Base-by-base conservation (phyloP, 2,888 invertebrate species). In the Lordiphosa andalusiaca region DNA sequence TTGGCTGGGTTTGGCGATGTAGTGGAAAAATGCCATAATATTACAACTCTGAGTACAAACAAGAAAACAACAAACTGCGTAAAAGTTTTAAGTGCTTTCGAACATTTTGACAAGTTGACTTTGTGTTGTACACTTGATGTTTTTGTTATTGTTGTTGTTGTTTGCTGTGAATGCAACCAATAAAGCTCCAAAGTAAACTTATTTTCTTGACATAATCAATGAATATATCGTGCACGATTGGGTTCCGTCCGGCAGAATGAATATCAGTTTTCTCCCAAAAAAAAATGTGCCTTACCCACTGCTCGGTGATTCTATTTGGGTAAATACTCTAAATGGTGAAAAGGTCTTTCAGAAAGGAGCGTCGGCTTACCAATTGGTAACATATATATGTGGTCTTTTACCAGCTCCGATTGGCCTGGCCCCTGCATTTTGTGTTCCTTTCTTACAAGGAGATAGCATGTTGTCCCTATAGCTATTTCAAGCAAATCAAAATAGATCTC, bases 81-180 rank as follows among this genome's bases (percentile, higher is more conserved):
- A 66, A 81, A 77, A 77, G 66, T 77, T 77, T 81, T 77, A 81
- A 77, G 82, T 77, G 78, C 77, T 77, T 81, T 77, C 60, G 69
- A 77, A 71, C 78, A 77, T 77, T 81, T 77, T 81, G 77, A 81
- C 77, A 81, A 77, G 74, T 74, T 78, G 71, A 67, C 78, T 81
- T 68, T 73, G 69, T 73, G 71, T 80, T 76, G 67, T 55, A 10
- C 30, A 30, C 9, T 30, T 30, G 10, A 9, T 30, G 30, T 30
- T 30, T 9, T 30, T 10, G 23, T 23, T 23, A 4, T 23, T 23
- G 23, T 19, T 3, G 19, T 2, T 2, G n/a, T 16, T 16, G 16
- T 23, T 30, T 30, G 30, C 30, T 71, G 48, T 63, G 64, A 76
- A 76, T 76, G 58, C 57, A 52, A 64, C 71, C 77, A 81, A 81